phyloP scores from a whole-genome alignment of 2,888 invertebrate species.

The Masnerella sp. region DNA sequence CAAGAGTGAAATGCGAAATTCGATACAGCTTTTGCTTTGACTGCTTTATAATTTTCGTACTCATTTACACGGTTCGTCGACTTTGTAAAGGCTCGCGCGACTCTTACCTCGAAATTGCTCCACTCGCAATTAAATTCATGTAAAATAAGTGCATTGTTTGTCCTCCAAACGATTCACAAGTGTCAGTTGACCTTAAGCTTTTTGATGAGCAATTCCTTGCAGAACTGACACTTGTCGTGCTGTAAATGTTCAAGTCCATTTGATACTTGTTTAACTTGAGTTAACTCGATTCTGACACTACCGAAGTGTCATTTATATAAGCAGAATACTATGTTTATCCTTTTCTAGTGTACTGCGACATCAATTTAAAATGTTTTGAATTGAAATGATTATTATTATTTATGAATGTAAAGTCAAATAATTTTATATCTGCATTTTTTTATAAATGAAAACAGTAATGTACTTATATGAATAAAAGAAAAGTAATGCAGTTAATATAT shows the following conservation, averaged over 20 bases:
- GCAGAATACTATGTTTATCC: background rate
- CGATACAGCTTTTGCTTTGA: background rate
- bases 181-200: background rate
- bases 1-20: background rate
- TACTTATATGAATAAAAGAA: no score
- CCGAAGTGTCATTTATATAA: background rate
- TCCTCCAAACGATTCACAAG: background rate
- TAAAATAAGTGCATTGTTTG: slow-evolving; percentile 19
- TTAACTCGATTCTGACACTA: slow-evolving; percentile 20
- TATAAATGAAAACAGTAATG: no score
- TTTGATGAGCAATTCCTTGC: background rate
- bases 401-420: no score
- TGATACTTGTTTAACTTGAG: slow-evolving; percentile 20
- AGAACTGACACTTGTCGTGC: slow-evolving; percentile 11
- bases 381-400: no score
- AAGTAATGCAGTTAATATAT: no score
- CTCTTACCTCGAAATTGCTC: background rate
- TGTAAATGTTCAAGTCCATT: slow-evolving; percentile 20
- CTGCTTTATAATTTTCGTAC: slow-evolving; percentile 2
- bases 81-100: background rate
- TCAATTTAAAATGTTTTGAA: no score
- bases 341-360: background rate
- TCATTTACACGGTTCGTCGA: slow-evolving; percentile 8
- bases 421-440: no score
- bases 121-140: slow-evolving; percentile 9